Evolutionary conservation across 2,888 invertebrate genomes (phyloP).

Genomic region (Xestobium rufovillosum): DNA sequence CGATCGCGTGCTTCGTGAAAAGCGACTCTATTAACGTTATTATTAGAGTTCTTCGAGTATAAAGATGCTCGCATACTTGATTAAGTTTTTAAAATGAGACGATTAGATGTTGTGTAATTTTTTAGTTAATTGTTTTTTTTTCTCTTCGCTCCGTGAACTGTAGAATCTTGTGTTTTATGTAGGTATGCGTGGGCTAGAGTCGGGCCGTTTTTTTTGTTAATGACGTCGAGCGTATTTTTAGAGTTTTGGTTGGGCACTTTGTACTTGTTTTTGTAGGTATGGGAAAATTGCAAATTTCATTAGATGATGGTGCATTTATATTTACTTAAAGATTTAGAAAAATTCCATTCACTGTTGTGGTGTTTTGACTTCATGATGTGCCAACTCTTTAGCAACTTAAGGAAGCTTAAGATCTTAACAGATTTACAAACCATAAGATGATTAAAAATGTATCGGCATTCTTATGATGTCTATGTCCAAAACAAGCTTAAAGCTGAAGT

Average conservation of each 20-base stretch:
- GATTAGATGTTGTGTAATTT: conserved; percentile 12
- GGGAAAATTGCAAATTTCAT: not conserved
- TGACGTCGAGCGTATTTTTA: not conserved
- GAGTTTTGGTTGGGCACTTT: too few relatives aligned
- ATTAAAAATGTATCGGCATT: too few relatives aligned
- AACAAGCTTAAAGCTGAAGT: too few relatives aligned
- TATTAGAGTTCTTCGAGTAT: not conserved
- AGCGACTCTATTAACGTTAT: conserved; percentile 23
- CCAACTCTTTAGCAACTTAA: too few relatives aligned
- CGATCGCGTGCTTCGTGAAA: conserved; percentile 27
- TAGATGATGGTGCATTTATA: too few relatives aligned
- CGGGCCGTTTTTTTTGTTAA: not conserved
- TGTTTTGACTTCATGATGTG: too few relatives aligned
- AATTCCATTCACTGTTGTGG: too few relatives aligned
- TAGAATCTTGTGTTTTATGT: not conserved
- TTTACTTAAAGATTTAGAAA: too few relatives aligned
- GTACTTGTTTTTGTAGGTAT: not conserved
- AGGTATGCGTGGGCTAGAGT: not conserved
- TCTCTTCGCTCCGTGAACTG: not conserved
- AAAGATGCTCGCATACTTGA: conserved; percentile 24
- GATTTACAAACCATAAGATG: too few relatives aligned
- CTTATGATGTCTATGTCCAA: too few relatives aligned
- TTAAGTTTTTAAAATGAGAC: conserved; percentile 35
- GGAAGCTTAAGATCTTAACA: too few relatives aligned
- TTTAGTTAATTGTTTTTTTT: conserved; percentile 8